Conservation (phyloP, 37 sponge, comb jelly and placozoan species). For the Beroe ovata region DNA sequence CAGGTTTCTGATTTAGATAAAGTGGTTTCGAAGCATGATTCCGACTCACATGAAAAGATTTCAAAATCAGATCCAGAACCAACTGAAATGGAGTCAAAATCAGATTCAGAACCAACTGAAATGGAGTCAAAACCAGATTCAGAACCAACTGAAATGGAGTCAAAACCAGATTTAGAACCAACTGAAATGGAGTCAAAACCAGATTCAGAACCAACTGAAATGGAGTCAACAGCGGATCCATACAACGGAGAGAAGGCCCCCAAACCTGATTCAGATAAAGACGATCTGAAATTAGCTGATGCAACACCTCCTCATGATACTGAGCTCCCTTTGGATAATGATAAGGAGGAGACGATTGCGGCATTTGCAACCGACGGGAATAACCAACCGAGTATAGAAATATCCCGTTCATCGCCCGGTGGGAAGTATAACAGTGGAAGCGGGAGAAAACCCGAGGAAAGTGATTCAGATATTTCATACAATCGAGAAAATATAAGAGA, state of each 20-base stretch:
- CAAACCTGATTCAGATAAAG: too few relatives aligned
- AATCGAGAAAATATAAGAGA: constrained; percentile 12
- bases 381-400: background rate
- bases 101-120: background rate
- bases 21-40: background rate
- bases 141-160: background rate
- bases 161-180: background rate
- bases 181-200: background rate
- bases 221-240: too few relatives aligned
- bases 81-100: background rate
- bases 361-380: too few relatives aligned
- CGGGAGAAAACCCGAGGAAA: background rate
- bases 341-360: too few relatives aligned
- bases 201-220: too few relatives aligned
- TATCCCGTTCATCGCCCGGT: background rate
- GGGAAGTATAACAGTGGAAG: background rate
- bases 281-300: too few relatives aligned
- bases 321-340: too few relatives aligned
- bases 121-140: background rate
- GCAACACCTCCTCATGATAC: too few relatives aligned
- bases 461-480: constrained; percentile 23
- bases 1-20: background rate
- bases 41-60: background rate
- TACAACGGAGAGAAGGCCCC: too few relatives aligned
- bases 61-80: background rate